Conservation (phyloP, 2,113 vertebrate species). For the Forbesichthys agassizii region DNA sequence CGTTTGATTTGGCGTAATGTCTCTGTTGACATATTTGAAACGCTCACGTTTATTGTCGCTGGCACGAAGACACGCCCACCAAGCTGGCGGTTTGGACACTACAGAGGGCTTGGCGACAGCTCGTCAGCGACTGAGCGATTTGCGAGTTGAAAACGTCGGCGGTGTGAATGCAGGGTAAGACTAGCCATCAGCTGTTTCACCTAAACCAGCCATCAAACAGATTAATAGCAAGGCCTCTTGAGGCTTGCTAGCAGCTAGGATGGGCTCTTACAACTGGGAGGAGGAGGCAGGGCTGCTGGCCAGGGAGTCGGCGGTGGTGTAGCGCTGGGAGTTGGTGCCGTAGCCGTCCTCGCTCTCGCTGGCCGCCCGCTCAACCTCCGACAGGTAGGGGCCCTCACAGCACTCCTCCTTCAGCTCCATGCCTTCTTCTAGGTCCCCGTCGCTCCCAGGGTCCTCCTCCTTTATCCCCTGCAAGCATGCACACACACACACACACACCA, state of each 20-base stretch:
- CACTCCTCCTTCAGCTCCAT: conserved; percentile 94
- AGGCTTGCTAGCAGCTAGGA: neutral
- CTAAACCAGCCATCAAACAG: too few species aligned
- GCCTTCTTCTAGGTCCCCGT: conserved; percentile 86
- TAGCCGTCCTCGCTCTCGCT: conserved; percentile 98
- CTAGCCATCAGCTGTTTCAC: too few species aligned
- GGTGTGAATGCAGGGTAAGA: too few species aligned
- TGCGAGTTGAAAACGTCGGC: too few species aligned
- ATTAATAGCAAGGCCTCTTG: too few species aligned
- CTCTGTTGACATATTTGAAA: too few species aligned
- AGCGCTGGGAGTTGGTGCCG: conserved; percentile 92
- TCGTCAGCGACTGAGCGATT: too few species aligned
- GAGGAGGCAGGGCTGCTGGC: conserved; percentile 99
- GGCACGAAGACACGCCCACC: too few species aligned
- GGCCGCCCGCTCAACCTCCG: conserved; percentile 93
- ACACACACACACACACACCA: neutral
- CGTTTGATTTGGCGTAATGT: too few species aligned
- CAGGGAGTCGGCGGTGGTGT: conserved; percentile 91
- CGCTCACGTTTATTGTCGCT: too few species aligned
- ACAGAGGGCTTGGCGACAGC: too few species aligned
- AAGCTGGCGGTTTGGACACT: too few species aligned
- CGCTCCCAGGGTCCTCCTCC: conserved; percentile 93
- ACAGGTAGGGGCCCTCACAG: conserved; percentile 90
- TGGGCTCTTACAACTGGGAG: conserved; percentile 91
- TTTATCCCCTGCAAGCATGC: conserved; percentile 83